These are phyloP conservation scores for Machimus atricapillus DNA, from an alignment of 2,888 invertebrate species.

Conservation along the genomic window DNA sequence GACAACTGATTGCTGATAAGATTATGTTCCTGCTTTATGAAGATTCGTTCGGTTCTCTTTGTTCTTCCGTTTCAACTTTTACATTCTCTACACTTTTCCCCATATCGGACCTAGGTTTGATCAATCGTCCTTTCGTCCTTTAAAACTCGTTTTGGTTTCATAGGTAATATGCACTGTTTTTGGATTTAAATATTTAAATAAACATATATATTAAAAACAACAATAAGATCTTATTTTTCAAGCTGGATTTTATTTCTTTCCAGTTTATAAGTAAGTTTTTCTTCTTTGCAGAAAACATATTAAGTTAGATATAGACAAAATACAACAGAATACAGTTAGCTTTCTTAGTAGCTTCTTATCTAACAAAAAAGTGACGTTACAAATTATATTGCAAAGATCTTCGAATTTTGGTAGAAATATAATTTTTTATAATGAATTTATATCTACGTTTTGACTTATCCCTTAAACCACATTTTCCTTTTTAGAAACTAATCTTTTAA, in stretches of 20 bases:
- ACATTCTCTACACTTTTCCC: background rate
- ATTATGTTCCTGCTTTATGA: background rate
- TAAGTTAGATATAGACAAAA: too few relatives aligned
- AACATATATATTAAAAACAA: background rate
- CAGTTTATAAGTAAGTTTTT: background rate
- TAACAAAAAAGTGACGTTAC: too few relatives aligned
- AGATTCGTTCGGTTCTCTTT: background rate
- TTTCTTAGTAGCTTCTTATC: too few relatives aligned
- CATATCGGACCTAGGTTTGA: constrained; percentile 3
- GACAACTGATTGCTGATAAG: background rate
- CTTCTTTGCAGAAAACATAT: background rate
- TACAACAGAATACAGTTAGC: too few relatives aligned
- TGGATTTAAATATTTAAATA: constrained; percentile 29
- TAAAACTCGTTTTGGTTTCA: background rate
- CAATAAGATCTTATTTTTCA: background rate
- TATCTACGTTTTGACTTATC: background rate
- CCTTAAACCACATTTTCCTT: background rate
- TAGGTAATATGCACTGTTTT: constrained; percentile 7
- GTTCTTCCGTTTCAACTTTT: background rate
- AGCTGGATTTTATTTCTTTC: background rate
- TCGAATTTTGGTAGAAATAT: too few relatives aligned
- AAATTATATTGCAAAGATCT: too few relatives aligned
- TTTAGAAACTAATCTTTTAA: background rate
- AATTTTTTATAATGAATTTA: too few relatives aligned
- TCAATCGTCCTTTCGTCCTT: background rate